Base-by-base conservation (phyloP, 2,797 vertebrate genomes). In the Callimico goeldii region DNA sequence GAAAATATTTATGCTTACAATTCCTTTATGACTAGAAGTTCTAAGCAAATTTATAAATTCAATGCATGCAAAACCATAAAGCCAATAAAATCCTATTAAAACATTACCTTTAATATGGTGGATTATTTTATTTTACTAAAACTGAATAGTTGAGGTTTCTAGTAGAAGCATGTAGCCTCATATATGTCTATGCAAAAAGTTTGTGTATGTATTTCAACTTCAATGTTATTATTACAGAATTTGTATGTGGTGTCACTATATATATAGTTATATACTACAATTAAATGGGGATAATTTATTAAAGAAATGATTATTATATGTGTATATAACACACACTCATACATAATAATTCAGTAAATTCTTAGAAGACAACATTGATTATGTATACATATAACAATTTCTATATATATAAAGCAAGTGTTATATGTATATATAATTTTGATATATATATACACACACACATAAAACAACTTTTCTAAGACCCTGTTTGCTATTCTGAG, bases 21-120 rank as follows among this genome's bases (percentile, higher is more conserved):
- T 91, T 88, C n/a, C 24, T 75, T 84, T 91, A 58, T 14, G 94
- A 57, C 55, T 88, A 61, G 77, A 55, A 73, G 20, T 70, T 73
- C 64, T 91, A 94, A 92, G 33, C 14, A 83, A 90, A 91, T 61
- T 81, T 11, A 91, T 79, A 67, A 95, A 76, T 76, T 61, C 92
- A 92, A 89, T 64, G 9, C 13, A 61, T 4, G 20, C 1, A 81
- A 76, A 87, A 26, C 26, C 41, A 52, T 39, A 89, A 86, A 79
- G 8, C 10, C 52, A 67, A 55, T 12, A 50, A 76, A 89, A 52
- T 55, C 36, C 17, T 80, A 43, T 57, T 50, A 76, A 64, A 61
- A 19, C 17, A 61, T 20, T 30, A 12, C 13, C 88, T 89, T 96
- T 83, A 64, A 64, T 8, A 43, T 50, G 28, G 8, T 39, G 11